Percentiles rank a stretch among this genome's conserved stretches.
Conservation (phyloP, 2,888 invertebrate species). For the Sesia apiformis region DNA sequence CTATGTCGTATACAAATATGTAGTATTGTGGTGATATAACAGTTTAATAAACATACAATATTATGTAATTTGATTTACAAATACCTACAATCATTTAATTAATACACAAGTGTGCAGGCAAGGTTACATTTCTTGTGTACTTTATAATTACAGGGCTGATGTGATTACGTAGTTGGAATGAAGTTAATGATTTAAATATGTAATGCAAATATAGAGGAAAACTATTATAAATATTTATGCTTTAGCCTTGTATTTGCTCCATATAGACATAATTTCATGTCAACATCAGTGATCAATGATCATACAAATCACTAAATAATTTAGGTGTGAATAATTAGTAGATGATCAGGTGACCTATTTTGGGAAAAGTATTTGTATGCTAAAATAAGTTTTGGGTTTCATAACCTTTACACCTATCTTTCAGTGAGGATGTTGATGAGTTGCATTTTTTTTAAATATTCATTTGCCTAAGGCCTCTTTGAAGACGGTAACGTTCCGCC, state of each 20-base stretch:
- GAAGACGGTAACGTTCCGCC: too few relatives aligned
- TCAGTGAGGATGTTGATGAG: too few relatives aligned
- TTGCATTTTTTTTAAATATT: too few relatives aligned
- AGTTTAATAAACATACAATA: constrained; percentile 18
- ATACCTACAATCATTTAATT: constrained; percentile 8
- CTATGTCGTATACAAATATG: constrained; percentile 19
- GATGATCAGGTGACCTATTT: too few relatives aligned
- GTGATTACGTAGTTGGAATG: constrained; percentile 46
- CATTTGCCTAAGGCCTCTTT: too few relatives aligned
- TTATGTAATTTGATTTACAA: constrained; percentile 5
- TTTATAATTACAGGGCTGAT: constrained; percentile 36
- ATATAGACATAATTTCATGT: not conserved
- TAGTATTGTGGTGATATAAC: constrained; percentile 33
- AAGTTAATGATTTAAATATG: constrained; percentile 17
- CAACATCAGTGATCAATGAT: too few relatives aligned
- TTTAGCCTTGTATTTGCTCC: not conserved
- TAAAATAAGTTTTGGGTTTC: too few relatives aligned
- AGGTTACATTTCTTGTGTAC: constrained; percentile 43
- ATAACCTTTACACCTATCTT: too few relatives aligned
- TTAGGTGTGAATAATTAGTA: too few relatives aligned
- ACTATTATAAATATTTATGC: constrained; percentile 1
- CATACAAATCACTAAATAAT: too few relatives aligned
- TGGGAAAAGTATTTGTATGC: too few relatives aligned
- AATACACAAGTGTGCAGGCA: constrained; percentile 45
- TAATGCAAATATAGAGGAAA: constrained; percentile 21